Conservation (phyloP, 2,797 vertebrate genomes). For the Cossypha caffra region DNA sequence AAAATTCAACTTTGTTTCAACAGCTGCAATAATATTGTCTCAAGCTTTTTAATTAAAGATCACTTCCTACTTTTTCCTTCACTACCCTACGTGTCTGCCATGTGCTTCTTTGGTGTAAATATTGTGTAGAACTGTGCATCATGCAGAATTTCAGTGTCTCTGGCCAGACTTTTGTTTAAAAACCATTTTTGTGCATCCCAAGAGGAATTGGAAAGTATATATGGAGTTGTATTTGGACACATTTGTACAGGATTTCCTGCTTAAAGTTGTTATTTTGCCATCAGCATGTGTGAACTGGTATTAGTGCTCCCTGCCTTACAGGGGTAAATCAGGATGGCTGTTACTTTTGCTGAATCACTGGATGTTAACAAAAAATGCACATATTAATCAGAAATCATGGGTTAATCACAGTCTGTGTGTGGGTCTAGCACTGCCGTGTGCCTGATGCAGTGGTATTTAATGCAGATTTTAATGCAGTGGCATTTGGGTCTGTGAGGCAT, state of each 20-base stretch:
- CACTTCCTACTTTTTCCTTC: neutral
- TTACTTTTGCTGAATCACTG: neutral
- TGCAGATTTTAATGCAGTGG: neutral
- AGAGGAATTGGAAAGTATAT: neutral
- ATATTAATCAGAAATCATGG: neutral
- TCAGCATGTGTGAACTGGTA: neutral
- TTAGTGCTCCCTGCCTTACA: neutral
- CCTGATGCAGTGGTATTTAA: neutral
- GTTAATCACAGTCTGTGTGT: neutral
- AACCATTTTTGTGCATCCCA: neutral
- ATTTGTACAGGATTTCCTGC: neutral
- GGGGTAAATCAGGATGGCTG: neutral
- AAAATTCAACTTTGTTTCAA: neutral
- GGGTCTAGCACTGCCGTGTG: neutral
- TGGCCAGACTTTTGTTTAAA: constrained; percentile 40
- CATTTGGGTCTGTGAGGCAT: neutral
- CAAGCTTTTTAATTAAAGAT: neutral
- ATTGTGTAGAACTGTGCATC: neutral
- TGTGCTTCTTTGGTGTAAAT: neutral
- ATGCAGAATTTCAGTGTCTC: constrained; percentile 12
- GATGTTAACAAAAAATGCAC: neutral
- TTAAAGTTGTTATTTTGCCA: neutral
- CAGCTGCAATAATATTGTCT: neutral
- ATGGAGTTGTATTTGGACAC: neutral
- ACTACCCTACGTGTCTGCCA: neutral